These are phyloP conservation scores for Brachyptera risi DNA, from an alignment of 2,888 invertebrate species.

Conservation along the genomic window DNA sequence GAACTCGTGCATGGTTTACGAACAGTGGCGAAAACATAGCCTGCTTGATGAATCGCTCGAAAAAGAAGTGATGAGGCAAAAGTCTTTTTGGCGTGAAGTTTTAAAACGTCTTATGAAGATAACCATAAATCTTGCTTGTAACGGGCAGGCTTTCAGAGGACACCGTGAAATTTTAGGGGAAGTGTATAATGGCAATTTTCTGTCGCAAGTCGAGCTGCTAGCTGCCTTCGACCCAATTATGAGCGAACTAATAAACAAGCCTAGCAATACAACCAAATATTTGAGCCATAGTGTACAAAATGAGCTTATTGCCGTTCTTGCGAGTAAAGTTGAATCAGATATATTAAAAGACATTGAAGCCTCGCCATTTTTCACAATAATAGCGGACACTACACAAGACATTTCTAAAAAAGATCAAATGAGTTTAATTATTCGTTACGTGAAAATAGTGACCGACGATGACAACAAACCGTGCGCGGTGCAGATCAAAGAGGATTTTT, in stretches of 20 bases:
- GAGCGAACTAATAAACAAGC: neutral
- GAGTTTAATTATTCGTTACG: neutral
- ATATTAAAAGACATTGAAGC: neutral
- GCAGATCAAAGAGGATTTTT: neutral
- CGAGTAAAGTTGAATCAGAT: constrained; percentile 8
- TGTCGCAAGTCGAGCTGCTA: neutral
- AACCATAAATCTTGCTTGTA: neutral
- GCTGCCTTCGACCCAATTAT: too few species aligned
- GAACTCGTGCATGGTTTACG: neutral
- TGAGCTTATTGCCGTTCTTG: neutral
- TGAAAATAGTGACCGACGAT: neutral
- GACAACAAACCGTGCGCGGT: neutral
- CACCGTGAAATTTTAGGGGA: constrained; percentile 2
- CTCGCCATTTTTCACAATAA: constrained; percentile 9
- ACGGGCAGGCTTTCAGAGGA: constrained; percentile 1
- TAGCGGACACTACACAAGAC: constrained; percentile 21
- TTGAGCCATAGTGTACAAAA: neutral
- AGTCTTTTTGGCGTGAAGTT: neutral
- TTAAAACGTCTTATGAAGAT: neutral
- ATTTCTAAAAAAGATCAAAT: constrained; percentile 18
- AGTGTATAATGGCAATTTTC: constrained; percentile 7
- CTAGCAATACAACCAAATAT: neutral
- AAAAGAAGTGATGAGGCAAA: neutral
- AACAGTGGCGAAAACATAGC: constrained; percentile 32
- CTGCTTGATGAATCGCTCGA: neutral